Base-by-base conservation (phyloP, 2,888 invertebrate genomes). In the Anthoptus insignis region DNA sequence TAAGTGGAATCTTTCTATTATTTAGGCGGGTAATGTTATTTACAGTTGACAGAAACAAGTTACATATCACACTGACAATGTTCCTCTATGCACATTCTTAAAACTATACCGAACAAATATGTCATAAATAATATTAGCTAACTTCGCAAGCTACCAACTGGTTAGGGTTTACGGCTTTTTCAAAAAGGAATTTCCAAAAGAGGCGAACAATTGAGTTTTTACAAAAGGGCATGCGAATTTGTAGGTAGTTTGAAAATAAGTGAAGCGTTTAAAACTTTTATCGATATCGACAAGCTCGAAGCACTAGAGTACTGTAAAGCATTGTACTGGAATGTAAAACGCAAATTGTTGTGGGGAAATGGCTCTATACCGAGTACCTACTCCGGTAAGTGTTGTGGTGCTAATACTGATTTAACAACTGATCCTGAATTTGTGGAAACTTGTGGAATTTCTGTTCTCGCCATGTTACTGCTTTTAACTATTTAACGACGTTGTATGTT, bases 321-420 rank as follows among this genome's bases (percentile, higher is more conserved):
- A 19, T 42, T 42, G 54, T 24, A 39, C 22, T 13, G 54, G 54
- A 39, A 54, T 54, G 54, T 54, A 39, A 54, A 54, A 54, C 54
- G 37, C 34, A 54, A 54, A 54, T 54, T 54, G 54, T 54, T 54
- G 54, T 13, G 53, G 53, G 34, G 34, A 32, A 34, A 53, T 53
- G 54, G 14, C 37, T 37, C 34, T 22, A 37, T n/a, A 21, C 34
- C 3, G 32, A 52, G 16, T 21, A 19, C 29, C 19, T 29, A 29
- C 19, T n/a, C 16, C 9, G 13, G 54, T n/a, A 39, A 54, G 54
- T 54, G 14, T 37, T 54, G 22, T 24, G 2, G 22, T 22, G 13
- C 8, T 42, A 42, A 42, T 42, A 9, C 42, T 42, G 42, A 16
- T 42, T 19, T 42, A 16, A 42, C 42, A 42, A 8, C 19, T 19